A percentile compares a stretch with the other conserved stretches of the same genome.
Evolutionary conservation across 2,888 invertebrate species (phyloP).

Genomic region (Caenorhabditis sp.): DNA sequence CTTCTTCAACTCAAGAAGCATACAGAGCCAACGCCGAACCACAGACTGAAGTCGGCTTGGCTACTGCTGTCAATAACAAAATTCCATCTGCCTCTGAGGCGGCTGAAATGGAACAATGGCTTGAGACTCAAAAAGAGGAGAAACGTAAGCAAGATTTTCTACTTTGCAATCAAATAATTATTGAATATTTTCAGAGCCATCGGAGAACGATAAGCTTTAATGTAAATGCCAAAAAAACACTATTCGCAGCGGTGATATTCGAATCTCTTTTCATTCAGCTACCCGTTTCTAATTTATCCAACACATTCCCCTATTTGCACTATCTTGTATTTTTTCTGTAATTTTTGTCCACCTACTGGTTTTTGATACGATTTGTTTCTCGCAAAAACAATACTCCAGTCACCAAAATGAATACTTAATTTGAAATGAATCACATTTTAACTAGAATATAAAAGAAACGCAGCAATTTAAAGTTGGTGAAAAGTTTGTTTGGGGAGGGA

Average conservation of each 20-base stretch:
- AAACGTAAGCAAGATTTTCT: not conserved
- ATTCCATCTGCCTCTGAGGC: constrained; percentile 49
- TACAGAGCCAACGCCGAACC: constrained; percentile 51
- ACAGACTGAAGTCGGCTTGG: constrained; percentile 49
- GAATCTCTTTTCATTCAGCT: not conserved
- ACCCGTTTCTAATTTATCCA: not conserved
- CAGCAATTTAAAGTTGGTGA: not conserved
- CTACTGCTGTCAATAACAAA: constrained; percentile 46
- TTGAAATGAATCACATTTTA: not conserved
- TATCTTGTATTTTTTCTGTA: not conserved
- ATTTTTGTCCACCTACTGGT: not conserved
- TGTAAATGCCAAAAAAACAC: not conserved
- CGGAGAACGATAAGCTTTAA: not conserved
- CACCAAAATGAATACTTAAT: not conserved
- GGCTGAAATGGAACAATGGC: constrained; percentile 54
- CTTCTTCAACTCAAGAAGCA: constrained; percentile 29
- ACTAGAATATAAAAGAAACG: not conserved
- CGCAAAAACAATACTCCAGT: not conserved
- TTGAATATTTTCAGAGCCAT: not conserved
- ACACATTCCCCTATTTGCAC: not conserved
- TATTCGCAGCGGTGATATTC: not conserved
- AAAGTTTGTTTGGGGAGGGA: not conserved
- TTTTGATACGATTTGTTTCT: not conserved
- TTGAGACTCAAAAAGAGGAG: constrained; percentile 41
- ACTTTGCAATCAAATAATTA: not conserved